phyloP scores from a whole-genome alignment of 2,797 vertebrate genomes.

The Esox lucius region DNA sequence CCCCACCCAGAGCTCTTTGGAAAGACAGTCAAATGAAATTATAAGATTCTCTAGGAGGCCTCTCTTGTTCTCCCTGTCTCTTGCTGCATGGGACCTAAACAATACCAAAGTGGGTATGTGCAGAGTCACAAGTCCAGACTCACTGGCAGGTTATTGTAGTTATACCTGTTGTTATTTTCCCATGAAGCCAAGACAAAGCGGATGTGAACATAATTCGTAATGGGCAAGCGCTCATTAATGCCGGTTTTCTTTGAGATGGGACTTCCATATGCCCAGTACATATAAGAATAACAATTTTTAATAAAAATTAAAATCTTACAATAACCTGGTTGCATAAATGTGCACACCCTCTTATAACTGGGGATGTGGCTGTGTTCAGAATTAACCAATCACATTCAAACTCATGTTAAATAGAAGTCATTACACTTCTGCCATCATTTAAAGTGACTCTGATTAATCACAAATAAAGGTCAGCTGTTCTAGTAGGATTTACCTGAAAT shows the following conservation, averaged over 20 bases:
- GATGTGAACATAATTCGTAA: not conserved
- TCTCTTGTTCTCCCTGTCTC: slow-evolving; percentile 21
- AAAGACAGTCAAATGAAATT: slow-evolving; percentile 53
- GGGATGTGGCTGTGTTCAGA: too few species aligned
- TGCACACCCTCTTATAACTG: too few species aligned
- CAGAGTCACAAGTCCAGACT: slow-evolving; percentile 29
- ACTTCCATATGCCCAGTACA: not conserved
- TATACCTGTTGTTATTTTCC: slow-evolving; percentile 14
- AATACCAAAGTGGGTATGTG: slow-evolving; percentile 4
- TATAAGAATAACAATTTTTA: too few species aligned
- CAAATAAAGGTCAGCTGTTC: too few species aligned
- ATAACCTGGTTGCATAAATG: too few species aligned
- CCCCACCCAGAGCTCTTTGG: slow-evolving; percentile 38
- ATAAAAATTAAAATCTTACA: too few species aligned
- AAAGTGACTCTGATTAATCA: too few species aligned
- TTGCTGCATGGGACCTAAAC: slow-evolving; percentile 19
- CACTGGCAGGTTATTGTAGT: not conserved
- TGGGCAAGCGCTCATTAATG: not conserved
- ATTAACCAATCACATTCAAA: too few species aligned
- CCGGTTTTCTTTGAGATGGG: slow-evolving; percentile 16
- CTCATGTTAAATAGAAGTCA: too few species aligned
- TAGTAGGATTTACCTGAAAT: too few species aligned
- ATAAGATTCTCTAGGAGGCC: slow-evolving; percentile 39
- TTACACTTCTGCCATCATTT: too few species aligned
- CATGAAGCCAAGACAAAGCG: not conserved